These are phyloP conservation scores for Psophia crepitans DNA, from an alignment of 2,113 vertebrate species.

Conservation along the genomic window DNA sequence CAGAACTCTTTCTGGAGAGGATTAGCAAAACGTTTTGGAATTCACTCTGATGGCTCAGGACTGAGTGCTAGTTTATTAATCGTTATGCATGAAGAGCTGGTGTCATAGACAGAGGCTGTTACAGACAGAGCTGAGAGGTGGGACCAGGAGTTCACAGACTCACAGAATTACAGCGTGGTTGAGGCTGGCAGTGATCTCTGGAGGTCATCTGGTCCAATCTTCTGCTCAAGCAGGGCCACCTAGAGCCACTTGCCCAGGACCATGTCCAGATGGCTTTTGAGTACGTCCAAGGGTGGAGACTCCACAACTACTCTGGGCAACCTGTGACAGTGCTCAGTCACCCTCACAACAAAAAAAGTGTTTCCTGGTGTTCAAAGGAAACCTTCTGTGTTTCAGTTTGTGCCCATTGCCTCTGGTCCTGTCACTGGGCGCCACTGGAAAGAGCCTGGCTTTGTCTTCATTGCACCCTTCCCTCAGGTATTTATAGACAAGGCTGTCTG, in stretches of 20 bases:
- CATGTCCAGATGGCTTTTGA: not conserved
- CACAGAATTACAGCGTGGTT: not conserved
- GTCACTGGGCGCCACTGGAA: not conserved
- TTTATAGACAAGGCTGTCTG: not conserved
- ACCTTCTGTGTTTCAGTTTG: not conserved
- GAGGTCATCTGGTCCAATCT: not conserved
- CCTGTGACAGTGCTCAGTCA: not conserved
- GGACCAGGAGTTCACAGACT: not conserved
- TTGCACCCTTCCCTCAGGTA: not conserved
- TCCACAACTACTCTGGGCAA: not conserved
- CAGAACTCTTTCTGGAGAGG: not conserved
- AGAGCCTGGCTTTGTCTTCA: not conserved
- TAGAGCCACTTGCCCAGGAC: not conserved
- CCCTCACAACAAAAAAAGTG: not conserved
- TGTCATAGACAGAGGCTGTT: not conserved
- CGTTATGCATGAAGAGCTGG: not conserved
- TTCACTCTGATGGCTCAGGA: not conserved
- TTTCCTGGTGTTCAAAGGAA: not conserved
- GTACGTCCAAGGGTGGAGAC: not conserved
- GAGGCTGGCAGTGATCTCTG: not conserved
- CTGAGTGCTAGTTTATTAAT: not conserved
- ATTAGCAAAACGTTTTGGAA: not conserved
- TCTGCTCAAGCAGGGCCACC: not conserved
- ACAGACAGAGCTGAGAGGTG: not conserved
- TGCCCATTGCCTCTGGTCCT: not conserved